Conservation (phyloP, 1,140 invertebrate genomes). For the Anoplolepis gracilipes region DNA sequence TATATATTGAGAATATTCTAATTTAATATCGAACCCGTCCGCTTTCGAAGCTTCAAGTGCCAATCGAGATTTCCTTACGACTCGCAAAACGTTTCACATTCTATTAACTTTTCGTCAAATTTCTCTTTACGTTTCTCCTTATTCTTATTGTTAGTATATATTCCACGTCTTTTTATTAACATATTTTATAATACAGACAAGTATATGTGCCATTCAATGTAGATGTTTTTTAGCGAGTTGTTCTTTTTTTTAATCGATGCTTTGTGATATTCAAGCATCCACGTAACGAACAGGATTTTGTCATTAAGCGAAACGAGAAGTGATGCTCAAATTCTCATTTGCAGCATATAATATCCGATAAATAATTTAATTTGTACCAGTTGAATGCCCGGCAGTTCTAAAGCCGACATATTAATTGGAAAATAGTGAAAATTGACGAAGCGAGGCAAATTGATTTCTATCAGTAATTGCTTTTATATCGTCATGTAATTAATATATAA, state of each 20-base stretch:
- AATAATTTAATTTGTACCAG: conserved; percentile 59
- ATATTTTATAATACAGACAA: background rate
- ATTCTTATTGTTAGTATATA: no score
- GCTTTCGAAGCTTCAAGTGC: conserved; percentile 48
- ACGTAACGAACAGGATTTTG: conserved; percentile 31
- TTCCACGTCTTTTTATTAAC: conserved; percentile 28
- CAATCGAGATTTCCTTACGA: conserved; percentile 50
- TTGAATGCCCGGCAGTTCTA: conserved; percentile 26
- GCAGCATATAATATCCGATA: conserved; percentile 18
- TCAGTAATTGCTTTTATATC: conserved; percentile 39
- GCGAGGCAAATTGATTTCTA: conserved; percentile 54
- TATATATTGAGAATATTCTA: conserved; percentile 52
- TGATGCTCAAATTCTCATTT: conserved; percentile 18
- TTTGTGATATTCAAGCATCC: background rate
- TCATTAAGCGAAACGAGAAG: conserved; percentile 19
- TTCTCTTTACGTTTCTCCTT: background rate
- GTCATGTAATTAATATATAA: conserved; percentile 39
- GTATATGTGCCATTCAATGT: background rate
- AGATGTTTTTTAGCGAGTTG: background rate
- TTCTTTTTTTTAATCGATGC: background rate
- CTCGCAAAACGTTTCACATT: conserved; percentile 41
- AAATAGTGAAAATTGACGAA: conserved; percentile 57
- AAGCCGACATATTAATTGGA: conserved; percentile 57
- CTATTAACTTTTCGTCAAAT: conserved; percentile 50
- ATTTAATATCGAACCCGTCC: conserved; percentile 49